These are phyloP conservation scores for Trachelus troglodyta DNA, from an alignment of 2,888 invertebrate genomes.

Conservation along the genomic window DNA sequence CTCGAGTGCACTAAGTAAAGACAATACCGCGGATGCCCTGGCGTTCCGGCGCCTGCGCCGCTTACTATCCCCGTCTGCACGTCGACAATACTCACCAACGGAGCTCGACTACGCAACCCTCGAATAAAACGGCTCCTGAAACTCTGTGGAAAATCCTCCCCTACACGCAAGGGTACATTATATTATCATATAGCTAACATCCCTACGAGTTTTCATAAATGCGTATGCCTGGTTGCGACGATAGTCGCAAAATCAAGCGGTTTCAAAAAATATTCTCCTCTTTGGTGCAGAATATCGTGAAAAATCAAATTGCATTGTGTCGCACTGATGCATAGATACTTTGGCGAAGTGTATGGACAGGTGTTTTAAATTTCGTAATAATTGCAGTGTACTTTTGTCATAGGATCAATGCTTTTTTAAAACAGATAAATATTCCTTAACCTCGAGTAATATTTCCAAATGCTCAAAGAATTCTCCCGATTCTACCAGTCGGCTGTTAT, in stretches of 20 bases:
- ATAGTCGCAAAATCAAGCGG: not conserved
- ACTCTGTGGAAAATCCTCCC: not conserved
- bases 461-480: not conserved
- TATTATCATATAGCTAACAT: not conserved
- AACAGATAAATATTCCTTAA: not conserved
- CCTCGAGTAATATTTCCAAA: not conserved
- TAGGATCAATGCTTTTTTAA: not conserved
- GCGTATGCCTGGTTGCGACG: not conserved
- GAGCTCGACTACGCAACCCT: not conserved
- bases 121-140: not conserved
- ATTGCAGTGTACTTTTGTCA: not conserved
- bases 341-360: not conserved
- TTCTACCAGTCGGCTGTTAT: not conserved
- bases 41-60: constrained; percentile 40
- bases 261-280: not conserved
- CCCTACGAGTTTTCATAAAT: not conserved
- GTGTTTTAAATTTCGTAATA: not conserved
- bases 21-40: constrained; percentile 27
- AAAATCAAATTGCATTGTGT: not conserved
- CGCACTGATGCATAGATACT: not conserved
- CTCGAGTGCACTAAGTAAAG: constrained; percentile 46
- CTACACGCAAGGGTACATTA: not conserved
- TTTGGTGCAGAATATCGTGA: not conserved
- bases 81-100: not conserved
- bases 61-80: constrained; percentile 5